Evolutionary conservation across 1,140 invertebrate species (phyloP).

Genomic region (Heterodera carotae): DNA sequence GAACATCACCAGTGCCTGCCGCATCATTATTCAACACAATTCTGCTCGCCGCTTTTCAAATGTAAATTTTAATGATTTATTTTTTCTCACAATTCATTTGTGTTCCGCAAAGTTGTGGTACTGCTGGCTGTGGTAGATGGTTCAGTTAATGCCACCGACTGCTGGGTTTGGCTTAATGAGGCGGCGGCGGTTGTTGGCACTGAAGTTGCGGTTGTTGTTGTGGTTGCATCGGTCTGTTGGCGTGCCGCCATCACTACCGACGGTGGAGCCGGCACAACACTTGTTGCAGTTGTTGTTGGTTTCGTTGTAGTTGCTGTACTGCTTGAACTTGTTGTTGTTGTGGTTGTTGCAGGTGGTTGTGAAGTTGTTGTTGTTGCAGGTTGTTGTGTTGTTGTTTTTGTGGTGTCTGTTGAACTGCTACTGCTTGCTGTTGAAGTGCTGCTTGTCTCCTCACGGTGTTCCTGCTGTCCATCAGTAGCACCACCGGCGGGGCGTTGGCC

Average conservation of each 20-base stretch:
- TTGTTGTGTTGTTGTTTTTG: slow-evolving; percentile 19
- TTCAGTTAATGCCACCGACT: not conserved
- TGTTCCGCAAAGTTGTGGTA: not conserved
- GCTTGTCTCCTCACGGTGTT: not conserved
- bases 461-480: slow-evolving; percentile 6
- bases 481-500: too few relatives aligned
- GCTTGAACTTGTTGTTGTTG: slow-evolving; percentile 36
- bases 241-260: not conserved
- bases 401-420: slow-evolving; percentile 40
- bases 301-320: slow-evolving; percentile 24
- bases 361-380: slow-evolving; percentile 24
- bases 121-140: too few relatives aligned
- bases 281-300: slow-evolving; percentile 38
- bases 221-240: not conserved
- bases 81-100: slow-evolving; percentile 9
- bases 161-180: too few relatives aligned
- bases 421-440: not conserved
- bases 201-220: not conserved
- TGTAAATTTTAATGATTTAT: not conserved
- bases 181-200: too few relatives aligned
- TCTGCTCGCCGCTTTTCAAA: too few relatives aligned
- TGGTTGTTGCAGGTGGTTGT: slow-evolving; percentile 32
- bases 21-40: too few relatives aligned
- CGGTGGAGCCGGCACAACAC: not conserved
- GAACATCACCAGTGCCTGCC: too few relatives aligned